Evolutionary conservation across 1,140 invertebrate genomes (phyloP).

Genomic region (Aleiodes sp.): DNA sequence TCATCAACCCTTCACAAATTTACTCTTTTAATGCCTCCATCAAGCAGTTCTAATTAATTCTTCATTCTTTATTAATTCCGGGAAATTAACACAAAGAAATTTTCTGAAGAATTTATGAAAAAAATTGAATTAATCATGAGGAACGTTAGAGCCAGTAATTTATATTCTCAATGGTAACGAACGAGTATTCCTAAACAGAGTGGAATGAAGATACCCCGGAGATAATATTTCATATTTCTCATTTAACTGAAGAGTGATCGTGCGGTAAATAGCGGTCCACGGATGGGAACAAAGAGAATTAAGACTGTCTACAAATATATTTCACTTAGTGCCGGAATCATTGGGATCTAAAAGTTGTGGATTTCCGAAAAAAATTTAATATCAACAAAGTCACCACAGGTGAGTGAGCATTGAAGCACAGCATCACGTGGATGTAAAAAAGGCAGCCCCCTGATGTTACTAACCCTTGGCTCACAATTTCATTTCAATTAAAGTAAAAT

Average conservation of each 20-base stretch:
- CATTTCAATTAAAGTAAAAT: slow-evolving; percentile 40
- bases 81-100: neutral
- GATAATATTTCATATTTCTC: slow-evolving; percentile 23
- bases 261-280: neutral
- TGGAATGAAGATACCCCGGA: neutral
- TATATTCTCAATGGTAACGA: slow-evolving; percentile 13
- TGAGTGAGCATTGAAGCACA: neutral
- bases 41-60: neutral
- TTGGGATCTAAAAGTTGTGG: no score
- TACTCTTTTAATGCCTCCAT: neutral
- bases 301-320: slow-evolving; percentile 24
- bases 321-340: no score
- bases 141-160: neutral
- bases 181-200: neutral
- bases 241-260: slow-evolving; percentile 22
- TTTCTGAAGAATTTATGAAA: neutral
- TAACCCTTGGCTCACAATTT: slow-evolving; percentile 28
- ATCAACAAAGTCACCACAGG: neutral
- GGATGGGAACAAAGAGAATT: neutral
- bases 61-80: neutral
- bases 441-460: neutral
- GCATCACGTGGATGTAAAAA: neutral
- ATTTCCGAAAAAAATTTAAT: neutral
- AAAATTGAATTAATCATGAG: slow-evolving; percentile 10
- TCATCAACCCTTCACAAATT: neutral